Evolutionary conservation across 2,888 invertebrate genomes (phyloP), one percentile per base, ranked within the genome.

Genomic region (Acleris cristana): DNA sequence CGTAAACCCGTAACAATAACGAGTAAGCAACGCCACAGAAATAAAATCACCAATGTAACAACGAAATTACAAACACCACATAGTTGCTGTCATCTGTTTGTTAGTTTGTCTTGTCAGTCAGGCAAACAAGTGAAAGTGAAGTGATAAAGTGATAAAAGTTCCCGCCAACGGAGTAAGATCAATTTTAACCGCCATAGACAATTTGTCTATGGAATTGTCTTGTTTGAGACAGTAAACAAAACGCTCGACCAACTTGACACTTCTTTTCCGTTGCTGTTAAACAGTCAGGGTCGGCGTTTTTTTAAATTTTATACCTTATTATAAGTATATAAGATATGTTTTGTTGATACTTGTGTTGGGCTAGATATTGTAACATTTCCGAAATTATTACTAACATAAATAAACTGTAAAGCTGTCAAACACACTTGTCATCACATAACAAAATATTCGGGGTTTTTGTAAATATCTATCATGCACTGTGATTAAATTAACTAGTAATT

Each of bases 401-500:
- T 34, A 34, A 10, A 34, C 3, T 40, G 4, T 40, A 40, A 48
- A 34, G n/a, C 60, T 66, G 65, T 66, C 65, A 66, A 66, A 61
- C 61, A 45, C 56, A 61, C 44, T 66, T 66, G 65, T 61, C 65
- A 61, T 65, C 65, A 60, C 65, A 61, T 65, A 60, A 61, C 61
- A 66, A 61, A 45, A 61, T 61, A 56, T 51, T 56, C 21, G 56
- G 65, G 55, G 0, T 55, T 66, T 61, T 52, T 56, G 51, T 61
- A 66, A 66, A 66, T 51, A 61, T 48, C 45, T 45, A 44, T 18
- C 56, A 52, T 60, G 49, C 45, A 19, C 55, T 30, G 61, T 56
- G 51, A 66, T 66, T 56, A 66, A 66, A 66, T 66, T 61, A 51
- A 51, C 51, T 51, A 65, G 61, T 66, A 30, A 61, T 44, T 40